phyloP scores from a whole-genome alignment of 2,888 invertebrate species.

The Troilus luridus region DNA sequence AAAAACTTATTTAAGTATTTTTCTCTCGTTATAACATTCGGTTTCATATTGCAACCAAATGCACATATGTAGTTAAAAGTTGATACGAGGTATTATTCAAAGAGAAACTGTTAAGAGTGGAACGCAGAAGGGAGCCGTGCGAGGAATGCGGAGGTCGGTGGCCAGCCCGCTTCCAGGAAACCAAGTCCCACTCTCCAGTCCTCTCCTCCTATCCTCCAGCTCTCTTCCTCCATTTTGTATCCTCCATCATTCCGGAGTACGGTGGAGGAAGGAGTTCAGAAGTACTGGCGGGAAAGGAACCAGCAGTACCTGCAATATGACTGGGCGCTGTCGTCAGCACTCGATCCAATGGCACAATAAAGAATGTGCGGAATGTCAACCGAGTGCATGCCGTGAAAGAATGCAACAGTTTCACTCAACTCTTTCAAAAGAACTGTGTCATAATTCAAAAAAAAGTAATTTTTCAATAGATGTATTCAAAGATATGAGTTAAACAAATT shows the following conservation, averaged over 20 bases:
- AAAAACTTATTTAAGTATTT: background rate
- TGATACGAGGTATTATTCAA: background rate
- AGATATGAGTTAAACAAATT: no score
- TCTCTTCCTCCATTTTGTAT: background rate
- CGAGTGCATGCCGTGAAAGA: no score
- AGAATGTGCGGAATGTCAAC: background rate
- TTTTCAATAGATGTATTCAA: no score
- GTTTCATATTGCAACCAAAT: background rate
- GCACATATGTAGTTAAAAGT: background rate
- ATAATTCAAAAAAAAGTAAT: no score
- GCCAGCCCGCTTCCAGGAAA: conserved; percentile 54
- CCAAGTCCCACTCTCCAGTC: conserved; percentile 47
- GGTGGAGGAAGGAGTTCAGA: background rate
- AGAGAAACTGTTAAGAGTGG: background rate
- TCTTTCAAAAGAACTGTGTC: no score
- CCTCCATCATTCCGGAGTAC: background rate
- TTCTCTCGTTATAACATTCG: background rate
- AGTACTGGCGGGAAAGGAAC: background rate
- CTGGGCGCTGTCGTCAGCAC: background rate
- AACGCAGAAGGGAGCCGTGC: conserved; percentile 18
- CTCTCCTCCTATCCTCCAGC: background rate
- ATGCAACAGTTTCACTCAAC: no score
- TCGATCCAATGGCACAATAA: background rate
- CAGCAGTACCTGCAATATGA: background rate
- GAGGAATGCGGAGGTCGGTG: conserved; percentile 48